phyloP scores from a whole-genome alignment of 1,140 invertebrate genomes.

The Pollicipes pollicipes region DNA sequence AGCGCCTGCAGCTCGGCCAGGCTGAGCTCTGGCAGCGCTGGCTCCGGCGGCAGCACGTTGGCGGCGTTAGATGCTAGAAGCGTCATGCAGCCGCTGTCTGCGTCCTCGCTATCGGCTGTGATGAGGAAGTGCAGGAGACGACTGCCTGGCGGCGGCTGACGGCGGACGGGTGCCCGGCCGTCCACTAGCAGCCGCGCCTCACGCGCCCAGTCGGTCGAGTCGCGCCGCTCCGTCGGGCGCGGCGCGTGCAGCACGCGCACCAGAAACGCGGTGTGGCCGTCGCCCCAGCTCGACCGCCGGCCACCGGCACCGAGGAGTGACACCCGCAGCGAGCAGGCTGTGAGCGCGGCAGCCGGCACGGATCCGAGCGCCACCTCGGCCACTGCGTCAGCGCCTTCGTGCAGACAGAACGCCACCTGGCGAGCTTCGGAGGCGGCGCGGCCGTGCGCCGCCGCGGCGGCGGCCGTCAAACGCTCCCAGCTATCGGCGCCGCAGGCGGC shows the following conservation, averaged over 20 bases:
- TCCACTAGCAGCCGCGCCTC: neutral
- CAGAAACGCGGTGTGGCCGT: neutral
- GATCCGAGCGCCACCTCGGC: neutral
- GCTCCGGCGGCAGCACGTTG: neutral
- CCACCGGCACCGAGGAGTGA: neutral
- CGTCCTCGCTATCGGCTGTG: neutral
- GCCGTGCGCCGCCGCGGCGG: neutral
- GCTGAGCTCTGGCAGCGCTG: neutral
- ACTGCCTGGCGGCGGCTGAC: too few species aligned
- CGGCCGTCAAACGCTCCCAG: neutral
- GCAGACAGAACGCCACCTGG: neutral
- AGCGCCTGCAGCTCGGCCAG: neutral
- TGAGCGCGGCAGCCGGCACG: neutral
- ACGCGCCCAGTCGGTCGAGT: neutral
- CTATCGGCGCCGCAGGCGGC: neutral
- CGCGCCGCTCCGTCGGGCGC: neutral
- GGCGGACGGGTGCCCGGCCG: too few species aligned
- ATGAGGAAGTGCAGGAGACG: neutral
- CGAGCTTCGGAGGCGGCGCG: too few species aligned
- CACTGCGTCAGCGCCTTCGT: neutral
- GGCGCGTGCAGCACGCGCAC: neutral
- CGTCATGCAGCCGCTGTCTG: neutral
- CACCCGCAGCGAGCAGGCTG: neutral
- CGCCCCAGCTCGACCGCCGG: neutral
- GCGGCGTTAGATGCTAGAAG: neutral